Percentiles rank a stretch among this genome's conserved stretches.
These are phyloP conservation scores for Cyanocitta stelleri DNA, from an alignment of 2,113 vertebrate species.

Conservation along the genomic window DNA sequence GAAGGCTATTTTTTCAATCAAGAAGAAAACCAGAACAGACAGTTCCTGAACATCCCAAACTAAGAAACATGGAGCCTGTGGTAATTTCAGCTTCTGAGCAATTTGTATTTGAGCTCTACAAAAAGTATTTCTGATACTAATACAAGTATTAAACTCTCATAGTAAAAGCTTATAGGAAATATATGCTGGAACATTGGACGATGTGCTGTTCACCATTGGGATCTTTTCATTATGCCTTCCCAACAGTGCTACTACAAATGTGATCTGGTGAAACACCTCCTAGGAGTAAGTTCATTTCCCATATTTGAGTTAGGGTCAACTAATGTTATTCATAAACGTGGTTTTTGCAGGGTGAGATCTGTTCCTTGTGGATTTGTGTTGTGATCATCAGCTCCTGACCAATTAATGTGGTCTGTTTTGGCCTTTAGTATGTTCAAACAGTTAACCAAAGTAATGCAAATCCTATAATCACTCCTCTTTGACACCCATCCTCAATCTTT, in stretches of 20 bases:
- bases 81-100: not conserved
- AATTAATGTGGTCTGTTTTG: not conserved
- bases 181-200: not conserved
- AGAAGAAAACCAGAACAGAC: not conserved
- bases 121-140: not conserved
- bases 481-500: not conserved
- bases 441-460: not conserved
- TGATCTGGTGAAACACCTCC: not conserved
- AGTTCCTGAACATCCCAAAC: not conserved
- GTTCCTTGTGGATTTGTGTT: not conserved
- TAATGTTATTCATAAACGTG: not conserved
- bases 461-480: not conserved
- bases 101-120: not conserved
- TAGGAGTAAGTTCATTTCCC: not conserved
- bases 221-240: not conserved
- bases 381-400: not conserved
- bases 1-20: not conserved
- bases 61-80: not conserved
- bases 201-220: not conserved
- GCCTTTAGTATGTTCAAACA: not conserved
- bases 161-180: not conserved
- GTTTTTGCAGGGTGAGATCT: not conserved
- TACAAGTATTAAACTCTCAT: not conserved
- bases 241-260: not conserved
- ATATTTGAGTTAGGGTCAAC: not conserved